phyloP scores from a whole-genome alignment of 2,113 vertebrate genomes.

The Erinaceus europaeus region DNA sequence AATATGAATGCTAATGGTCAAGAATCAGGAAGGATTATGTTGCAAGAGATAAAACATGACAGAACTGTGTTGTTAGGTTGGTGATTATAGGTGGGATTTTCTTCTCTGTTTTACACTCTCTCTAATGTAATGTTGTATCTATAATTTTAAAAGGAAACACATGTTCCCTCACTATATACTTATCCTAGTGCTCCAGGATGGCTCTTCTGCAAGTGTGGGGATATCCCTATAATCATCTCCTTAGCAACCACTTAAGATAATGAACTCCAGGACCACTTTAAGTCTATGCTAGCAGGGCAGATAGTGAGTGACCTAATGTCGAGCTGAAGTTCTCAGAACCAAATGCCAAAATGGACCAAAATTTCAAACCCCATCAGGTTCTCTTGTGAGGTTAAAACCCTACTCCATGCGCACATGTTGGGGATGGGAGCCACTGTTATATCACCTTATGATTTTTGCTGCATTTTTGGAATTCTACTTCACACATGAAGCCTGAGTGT shows the following conservation, averaged over 20 bases:
- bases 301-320: background rate
- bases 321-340: background rate
- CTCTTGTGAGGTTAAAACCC: background rate
- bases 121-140: background rate
- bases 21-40: background rate
- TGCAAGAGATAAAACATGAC: too few species aligned
- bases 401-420: background rate
- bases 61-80: background rate
- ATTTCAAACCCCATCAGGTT: background rate
- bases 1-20: background rate
- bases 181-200: background rate
- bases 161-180: background rate
- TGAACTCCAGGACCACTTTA: background rate
- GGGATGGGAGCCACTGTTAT: background rate
- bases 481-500: background rate
- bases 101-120: background rate
- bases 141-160: constrained; percentile 26
- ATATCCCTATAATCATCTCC: background rate
- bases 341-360: background rate
- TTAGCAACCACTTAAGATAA: constrained; percentile 28
- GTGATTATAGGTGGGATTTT: background rate
- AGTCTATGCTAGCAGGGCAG: background rate
- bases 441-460: background rate
- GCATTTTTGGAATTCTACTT: background rate
- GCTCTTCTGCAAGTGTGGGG: background rate